Conservation (phyloP, 2,797 vertebrate genomes). For the Siniperca undulata region DNA sequence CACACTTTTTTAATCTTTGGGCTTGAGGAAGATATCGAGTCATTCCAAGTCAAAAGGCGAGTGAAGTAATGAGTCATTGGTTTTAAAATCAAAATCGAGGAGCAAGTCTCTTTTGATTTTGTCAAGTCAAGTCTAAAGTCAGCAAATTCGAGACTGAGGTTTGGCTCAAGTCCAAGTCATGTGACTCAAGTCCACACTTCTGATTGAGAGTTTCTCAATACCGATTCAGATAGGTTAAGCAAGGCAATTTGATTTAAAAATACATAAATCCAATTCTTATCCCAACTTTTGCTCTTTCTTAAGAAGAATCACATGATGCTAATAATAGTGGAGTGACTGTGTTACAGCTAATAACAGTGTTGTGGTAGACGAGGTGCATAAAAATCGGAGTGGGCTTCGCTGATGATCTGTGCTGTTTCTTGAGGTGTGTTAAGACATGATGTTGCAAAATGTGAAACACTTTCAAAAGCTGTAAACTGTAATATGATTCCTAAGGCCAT, state of each 20-base stretch:
- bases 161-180: background rate
- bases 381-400: background rate
- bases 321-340: background rate
- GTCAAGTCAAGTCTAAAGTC: background rate
- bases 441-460: slow-evolving; percentile 29
- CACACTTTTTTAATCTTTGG: background rate
- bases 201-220: background rate
- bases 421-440: slow-evolving; percentile 20
- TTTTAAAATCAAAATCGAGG: background rate
- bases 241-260: background rate
- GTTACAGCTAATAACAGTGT: background rate
- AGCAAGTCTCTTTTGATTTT: background rate
- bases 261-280: background rate
- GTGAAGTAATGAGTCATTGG: background rate
- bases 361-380: slow-evolving; percentile 1
- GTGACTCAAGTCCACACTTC: background rate
- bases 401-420: slow-evolving; percentile 25
- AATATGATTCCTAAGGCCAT: slow-evolving; percentile 31
- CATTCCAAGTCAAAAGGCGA: background rate
- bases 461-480: slow-evolving; percentile 25
- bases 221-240: background rate
- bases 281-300: background rate
- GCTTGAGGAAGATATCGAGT: background rate
- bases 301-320: background rate
- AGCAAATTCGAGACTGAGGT: background rate